Conservation (phyloP, 2,797 vertebrate genomes). For the Menidia menidia region DNA sequence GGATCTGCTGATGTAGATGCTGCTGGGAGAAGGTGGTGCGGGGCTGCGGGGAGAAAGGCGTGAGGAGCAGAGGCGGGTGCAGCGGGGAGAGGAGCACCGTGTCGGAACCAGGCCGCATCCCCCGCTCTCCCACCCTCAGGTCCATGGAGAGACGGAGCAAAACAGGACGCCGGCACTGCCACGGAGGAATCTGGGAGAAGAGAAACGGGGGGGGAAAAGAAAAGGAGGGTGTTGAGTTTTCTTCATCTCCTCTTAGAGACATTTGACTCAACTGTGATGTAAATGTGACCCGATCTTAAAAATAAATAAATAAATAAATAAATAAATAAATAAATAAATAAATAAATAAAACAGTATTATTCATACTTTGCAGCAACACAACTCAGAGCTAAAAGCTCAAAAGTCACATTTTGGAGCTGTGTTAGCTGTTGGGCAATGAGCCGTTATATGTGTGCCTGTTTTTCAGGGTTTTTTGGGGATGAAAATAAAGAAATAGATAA, state of each 20-base stretch:
- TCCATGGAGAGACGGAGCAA: constrained; percentile 89
- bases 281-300: too few species aligned
- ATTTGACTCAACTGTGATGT: background rate
- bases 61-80: constrained; percentile 88
- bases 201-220: too few species aligned
- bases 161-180: constrained; percentile 45
- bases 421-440: too few species aligned
- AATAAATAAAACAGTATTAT: too few species aligned
- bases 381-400: background rate
- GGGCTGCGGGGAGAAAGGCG: constrained; percentile 75
- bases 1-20: constrained; percentile 82
- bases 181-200: constrained; percentile 64
- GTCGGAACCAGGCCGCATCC: constrained; percentile 88
- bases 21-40: constrained; percentile 81
- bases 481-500: too few species aligned
- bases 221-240: too few species aligned
- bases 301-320: background rate
- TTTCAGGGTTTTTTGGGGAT: too few species aligned
- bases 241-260: background rate
- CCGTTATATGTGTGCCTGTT: too few species aligned
- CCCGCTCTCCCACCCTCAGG: constrained; percentile 91
- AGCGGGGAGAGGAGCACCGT: constrained; percentile 88
- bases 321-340: too few species aligned
- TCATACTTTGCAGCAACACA: background rate
- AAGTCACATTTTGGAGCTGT: too few species aligned